Evolutionary conservation across 2,797 vertebrate genomes (phyloP).

Genomic region (Falco columbarius): DNA sequence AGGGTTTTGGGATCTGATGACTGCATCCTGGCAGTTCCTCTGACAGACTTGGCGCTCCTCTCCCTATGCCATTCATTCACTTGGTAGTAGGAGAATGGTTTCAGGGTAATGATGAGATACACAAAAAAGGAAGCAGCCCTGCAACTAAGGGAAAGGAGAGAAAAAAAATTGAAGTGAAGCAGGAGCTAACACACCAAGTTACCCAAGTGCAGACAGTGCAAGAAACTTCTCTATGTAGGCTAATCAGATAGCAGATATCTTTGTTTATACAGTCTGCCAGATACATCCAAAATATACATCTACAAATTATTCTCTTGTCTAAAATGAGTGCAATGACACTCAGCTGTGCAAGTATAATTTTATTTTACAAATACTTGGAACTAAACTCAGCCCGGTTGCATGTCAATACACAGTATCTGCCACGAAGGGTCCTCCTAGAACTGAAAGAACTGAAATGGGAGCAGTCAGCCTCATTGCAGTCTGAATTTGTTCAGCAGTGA

Average conservation of each 20-base stretch:
- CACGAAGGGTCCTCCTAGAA: neutral
- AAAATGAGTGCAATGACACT: neutral
- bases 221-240: neutral
- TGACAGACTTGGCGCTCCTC: neutral
- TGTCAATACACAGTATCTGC: neutral
- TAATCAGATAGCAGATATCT: neutral
- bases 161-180: neutral
- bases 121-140: conserved; percentile 54
- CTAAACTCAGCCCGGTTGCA: neutral
- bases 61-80: conserved; percentile 37
- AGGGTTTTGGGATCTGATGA: neutral
- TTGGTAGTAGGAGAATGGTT: conserved; percentile 58
- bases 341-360: neutral
- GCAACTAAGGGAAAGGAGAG: neutral
- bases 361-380: neutral
- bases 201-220: neutral
- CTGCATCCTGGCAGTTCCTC: neutral
- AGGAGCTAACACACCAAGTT: neutral
- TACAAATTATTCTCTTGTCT: neutral
- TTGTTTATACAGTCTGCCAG: neutral
- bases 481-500: neutral
- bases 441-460: neutral
- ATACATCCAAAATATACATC: neutral
- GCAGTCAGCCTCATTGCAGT: neutral
- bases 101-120: conserved; percentile 42